Evolutionary conservation across 2,888 invertebrate genomes (phyloP), one percentile per base, ranked within the genome.

Genomic region (Amphiduros pacificus): DNA sequence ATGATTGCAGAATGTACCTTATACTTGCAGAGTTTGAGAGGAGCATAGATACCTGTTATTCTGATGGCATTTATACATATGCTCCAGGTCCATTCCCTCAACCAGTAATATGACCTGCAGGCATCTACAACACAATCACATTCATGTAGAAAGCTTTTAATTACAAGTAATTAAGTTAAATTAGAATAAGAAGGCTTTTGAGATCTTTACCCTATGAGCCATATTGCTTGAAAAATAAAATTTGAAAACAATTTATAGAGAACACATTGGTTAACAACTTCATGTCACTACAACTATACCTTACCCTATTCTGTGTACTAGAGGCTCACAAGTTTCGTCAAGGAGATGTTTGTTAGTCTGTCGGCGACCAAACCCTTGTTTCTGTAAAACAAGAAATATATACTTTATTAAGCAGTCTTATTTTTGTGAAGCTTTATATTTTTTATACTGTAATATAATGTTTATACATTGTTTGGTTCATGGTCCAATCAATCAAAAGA

Each of bases 91-190:
- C 61, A 82, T 62, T 26, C 72, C 74, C 59, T 81, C 79, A 26
- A 82, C 56, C 1, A 81, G 54, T 6, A 82, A 69, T 61, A 81
- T 60, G 27, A 79, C 73, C 67, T 83, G 80, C 26, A 82, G 66
- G 57, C 75, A 77, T 9, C 82, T 82, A 71, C 27, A 36, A 51
- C 2, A 17, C 5, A 51, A n/a, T n/a, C n/a, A n/a, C n/a, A n/a
- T n/a, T n/a, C n/a, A n/a, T n/a, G n/a, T n/a, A n/a, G n/a, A n/a
- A n/a, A n/a, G n/a, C n/a, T n/a, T n/a, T n/a, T n/a, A n/a, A n/a
- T n/a, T n/a, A n/a, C n/a, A n/a, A n/a, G n/a, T n/a, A n/a, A n/a
- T n/a, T n/a, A n/a, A n/a, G n/a, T n/a, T n/a, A n/a, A n/a, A n/a
- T n/a, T n/a, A n/a, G n/a, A n/a, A n/a, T n/a, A n/a, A n/a, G n/a